Conservation (phyloP, 2,797 vertebrate genomes). For the Simalia tracyae region DNA sequence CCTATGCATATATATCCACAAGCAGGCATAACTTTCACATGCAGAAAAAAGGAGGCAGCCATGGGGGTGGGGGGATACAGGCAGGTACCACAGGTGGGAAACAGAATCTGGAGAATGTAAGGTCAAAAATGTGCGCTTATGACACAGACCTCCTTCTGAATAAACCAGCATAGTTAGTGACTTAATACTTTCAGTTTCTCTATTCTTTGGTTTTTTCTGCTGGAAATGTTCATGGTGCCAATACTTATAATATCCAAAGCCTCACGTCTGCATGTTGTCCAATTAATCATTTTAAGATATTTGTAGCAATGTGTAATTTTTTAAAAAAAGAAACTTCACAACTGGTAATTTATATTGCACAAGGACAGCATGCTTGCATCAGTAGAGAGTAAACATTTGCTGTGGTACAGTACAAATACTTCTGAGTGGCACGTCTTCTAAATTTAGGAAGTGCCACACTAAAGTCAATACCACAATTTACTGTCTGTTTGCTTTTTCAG, state of each 20-base stretch:
- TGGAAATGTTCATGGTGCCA: neutral
- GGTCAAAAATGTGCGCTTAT: neutral
- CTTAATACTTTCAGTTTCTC: neutral
- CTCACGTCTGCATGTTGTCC: neutral
- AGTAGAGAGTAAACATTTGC: constrained; percentile 44
- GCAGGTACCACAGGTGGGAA: neutral
- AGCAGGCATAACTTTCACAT: neutral
- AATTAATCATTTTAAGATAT: constrained; percentile 21
- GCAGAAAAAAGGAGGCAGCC: neutral
- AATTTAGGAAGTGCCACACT: constrained; percentile 38
- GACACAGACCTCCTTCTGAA: neutral
- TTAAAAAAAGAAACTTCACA: constrained; percentile 27
- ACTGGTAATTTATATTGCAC: constrained; percentile 19
- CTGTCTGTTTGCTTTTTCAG: constrained; percentile 59
- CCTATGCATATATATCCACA: neutral
- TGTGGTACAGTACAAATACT: constrained; percentile 51
- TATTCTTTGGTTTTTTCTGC: neutral
- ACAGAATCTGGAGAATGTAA: neutral
- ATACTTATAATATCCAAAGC: neutral
- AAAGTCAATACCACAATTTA: constrained; percentile 40
- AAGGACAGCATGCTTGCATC: constrained; percentile 30
- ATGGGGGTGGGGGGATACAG: neutral
- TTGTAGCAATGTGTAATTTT: constrained; percentile 11
- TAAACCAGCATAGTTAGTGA: neutral
- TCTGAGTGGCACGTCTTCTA: constrained; percentile 39